Percentiles rank a stretch among this genome's conserved stretches.
Conservation (phyloP, 2,113 vertebrate genomes). For the Salminus brasiliensis region DNA sequence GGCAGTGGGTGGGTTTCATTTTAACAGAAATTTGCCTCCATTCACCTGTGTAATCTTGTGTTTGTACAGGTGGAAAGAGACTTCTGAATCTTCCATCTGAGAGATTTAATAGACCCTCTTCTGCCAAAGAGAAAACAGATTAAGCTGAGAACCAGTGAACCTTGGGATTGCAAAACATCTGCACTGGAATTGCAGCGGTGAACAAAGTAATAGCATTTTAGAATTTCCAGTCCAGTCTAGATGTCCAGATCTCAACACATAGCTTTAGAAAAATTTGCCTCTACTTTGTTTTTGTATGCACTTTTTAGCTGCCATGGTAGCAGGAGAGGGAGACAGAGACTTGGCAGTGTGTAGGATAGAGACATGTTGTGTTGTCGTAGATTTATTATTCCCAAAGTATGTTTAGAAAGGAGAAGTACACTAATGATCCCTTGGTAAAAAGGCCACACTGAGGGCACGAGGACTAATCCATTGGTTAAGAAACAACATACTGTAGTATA, state of each 20-base stretch:
- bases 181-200: background rate
- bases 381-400: constrained; percentile 27
- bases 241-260: background rate
- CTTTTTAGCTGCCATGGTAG: constrained; percentile 30
- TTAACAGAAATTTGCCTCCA: background rate
- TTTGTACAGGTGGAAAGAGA: background rate
- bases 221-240: background rate
- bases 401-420: background rate
- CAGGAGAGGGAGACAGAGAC: constrained; percentile 28
- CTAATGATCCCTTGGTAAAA: background rate
- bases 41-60: background rate
- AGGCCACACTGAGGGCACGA: background rate
- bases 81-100: background rate
- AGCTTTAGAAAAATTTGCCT: background rate
- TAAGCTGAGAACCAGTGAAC: background rate
- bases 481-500: background rate
- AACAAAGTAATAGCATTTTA: background rate
- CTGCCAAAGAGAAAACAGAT: background rate
- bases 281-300: constrained; percentile 29
- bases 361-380: constrained; percentile 5
- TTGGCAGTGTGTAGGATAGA: constrained; percentile 31
- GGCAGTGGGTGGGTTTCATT: background rate
- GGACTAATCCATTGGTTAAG: background rate
- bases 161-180: background rate
- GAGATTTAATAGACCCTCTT: background rate